Evolutionary conservation across 2,797 vertebrate species (phyloP), one percentile per base, ranked within the genome.

Genomic region (Diplodus sargus): DNA sequence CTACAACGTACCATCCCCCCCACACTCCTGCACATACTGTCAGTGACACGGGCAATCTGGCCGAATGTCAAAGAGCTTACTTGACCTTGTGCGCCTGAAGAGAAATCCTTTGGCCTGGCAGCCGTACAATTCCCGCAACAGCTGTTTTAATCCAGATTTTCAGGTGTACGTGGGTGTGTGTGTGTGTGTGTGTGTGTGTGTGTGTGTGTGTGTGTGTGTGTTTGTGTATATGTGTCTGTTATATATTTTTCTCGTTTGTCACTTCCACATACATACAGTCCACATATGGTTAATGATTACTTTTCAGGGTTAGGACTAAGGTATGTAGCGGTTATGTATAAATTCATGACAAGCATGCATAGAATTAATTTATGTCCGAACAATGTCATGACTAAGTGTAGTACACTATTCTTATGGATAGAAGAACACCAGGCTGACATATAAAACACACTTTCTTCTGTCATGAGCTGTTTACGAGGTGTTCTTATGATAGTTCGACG

Each of bases 31-130:
- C 71, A 49, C 60, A 65, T 60, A 76, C 72, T 72, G 62, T 76
- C 76, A 79, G 54, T n/a, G 15, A 69, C 65, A 30, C 17, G 73
- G 68, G 59, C 73, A 85, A 78, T 84, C 76, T 87, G 75, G 74
- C 62, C 70, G 77, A 79, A 76, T 89, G 78, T 89, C 81, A 91
- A 70, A 76, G 70, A 72, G 65, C 75, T 72, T 78, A 70, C 76
- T 86, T 88, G 79, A 88, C 86, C 87, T 82, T 82, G 71, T 87
- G 85, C 69, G 68, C 69, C 63, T 74, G 74, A 42, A 79, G 65
- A 78, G 68, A 89, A 74, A 76, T 77, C 74, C 64, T 76, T 42
- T 57, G 68, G 53, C 68, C 72, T 82, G 75, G 81, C 87, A 82
- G 79, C 71, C 72, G 76, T 63, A 77, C 79, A 79, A 56, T 66